Evolutionary conservation across 1,140 invertebrate genomes (phyloP).

Genomic region (Drosophila orena): DNA sequence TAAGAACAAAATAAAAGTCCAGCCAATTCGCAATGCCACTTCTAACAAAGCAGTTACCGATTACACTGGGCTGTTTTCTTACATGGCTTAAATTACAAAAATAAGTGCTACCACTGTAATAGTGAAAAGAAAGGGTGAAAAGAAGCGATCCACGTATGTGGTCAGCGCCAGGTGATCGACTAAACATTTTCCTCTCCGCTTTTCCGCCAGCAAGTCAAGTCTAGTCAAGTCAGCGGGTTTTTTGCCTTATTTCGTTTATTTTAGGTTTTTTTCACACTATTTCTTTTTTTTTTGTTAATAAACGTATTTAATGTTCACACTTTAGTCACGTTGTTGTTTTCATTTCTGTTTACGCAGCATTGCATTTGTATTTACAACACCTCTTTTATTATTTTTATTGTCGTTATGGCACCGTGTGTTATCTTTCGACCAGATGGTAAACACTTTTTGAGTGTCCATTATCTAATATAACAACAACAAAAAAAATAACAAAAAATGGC

Average conservation of each 20-base stretch:
- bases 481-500: background rate
- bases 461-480: slow-evolving; percentile 44
- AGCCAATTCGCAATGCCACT: background rate
- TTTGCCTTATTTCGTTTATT: slow-evolving; percentile 42
- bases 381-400: slow-evolving; percentile 43
- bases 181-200: slow-evolving; percentile 9
- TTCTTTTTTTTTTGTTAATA: slow-evolving; percentile 39
- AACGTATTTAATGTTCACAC: slow-evolving; percentile 80
- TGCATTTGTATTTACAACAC: slow-evolving; percentile 59
- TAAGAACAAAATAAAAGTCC: background rate
- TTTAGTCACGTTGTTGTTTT: slow-evolving; percentile 78
- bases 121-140: slow-evolving; percentile 2
- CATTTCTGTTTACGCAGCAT: slow-evolving; percentile 52
- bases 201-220: slow-evolving; percentile 20
- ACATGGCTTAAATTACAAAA: background rate
- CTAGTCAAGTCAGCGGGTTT: slow-evolving; percentile 52
- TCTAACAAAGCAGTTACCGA: slow-evolving; percentile 1
- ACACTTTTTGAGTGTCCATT: slow-evolving; percentile 57
- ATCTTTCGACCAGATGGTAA: slow-evolving; percentile 66
- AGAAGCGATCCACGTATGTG: slow-evolving; percentile 48
- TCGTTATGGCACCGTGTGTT: slow-evolving; percentile 40
- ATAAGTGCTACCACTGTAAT: slow-evolving; percentile 17
- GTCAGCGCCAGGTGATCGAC: slow-evolving; percentile 34
- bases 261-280: slow-evolving; percentile 30
- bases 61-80: background rate